Base-by-base conservation (phyloP, 1,140 invertebrate species). In the Tetragonula clypearis region DNA sequence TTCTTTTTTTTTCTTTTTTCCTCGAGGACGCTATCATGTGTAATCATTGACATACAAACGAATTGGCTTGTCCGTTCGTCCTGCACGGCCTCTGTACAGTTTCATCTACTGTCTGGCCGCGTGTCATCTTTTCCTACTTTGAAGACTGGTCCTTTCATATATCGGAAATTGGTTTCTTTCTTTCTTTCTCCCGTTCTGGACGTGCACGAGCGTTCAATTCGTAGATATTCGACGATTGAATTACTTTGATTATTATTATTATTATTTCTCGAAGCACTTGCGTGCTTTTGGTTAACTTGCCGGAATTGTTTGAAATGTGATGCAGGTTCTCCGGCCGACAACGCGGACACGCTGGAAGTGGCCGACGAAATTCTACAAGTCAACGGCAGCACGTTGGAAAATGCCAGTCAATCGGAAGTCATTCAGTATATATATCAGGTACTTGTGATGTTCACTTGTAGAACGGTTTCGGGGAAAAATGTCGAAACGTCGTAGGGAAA, bases 311-410 rank as follows among this genome's bases (percentile, higher is more conserved):
- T n/a, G 1, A 58, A 75, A 81, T 41, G 14, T 55, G 23, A 23
- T 26, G 14, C 93, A 98, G 98, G 98, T 73, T 98, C 98, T 87
- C 98, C 98, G 83, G 98, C 98, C 62, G 98, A 99, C 95, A 97
- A 97, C 94, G 96, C 96, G 26, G 98, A 99, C 94, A 97, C 97
- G 93, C 95, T 99, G 95, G 98, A 99, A 95, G 97, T 99, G 90
- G 98, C 98, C 74, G 98, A 99, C 95, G 98, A 99, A 95, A 99
- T 99, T 93, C 96, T 99, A 94, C 98, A 99, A 95, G 98, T 99
- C 72, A 99, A 99, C 95, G 98, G 98, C 88, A 97, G 97, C 81
- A 97, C 97, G 66, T 95, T 99, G 90, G 98, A 99, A 92, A 97
- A 98, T 93, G 97, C 97, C 92, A 97, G 97, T 82, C 97, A 98